Percentiles rank a stretch among this genome's conserved stretches.
Conservation (phyloP, 2,797 vertebrate genomes). For the Heteromormyrus szaboi region DNA sequence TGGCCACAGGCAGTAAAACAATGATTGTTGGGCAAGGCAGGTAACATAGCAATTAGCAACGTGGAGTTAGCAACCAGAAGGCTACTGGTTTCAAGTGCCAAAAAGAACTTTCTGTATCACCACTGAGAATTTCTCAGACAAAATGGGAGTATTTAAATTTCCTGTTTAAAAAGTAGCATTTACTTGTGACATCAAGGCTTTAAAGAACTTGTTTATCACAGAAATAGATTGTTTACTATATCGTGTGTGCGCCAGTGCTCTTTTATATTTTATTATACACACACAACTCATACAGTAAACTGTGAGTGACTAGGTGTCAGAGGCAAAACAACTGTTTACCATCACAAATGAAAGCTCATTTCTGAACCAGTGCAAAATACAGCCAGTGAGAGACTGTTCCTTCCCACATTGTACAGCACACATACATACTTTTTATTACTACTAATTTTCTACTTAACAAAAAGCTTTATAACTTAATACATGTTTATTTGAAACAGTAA, state of each 20-base stretch:
- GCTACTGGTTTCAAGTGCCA: background rate
- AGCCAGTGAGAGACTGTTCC: background rate
- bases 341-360: background rate
- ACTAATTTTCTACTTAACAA: background rate
- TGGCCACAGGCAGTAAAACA: background rate
- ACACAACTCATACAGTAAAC: background rate
- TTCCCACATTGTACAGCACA: background rate
- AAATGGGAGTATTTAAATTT: background rate
- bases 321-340: background rate
- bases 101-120: background rate
- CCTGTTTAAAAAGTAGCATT: background rate
- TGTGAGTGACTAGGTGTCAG: background rate
- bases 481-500: background rate
- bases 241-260: background rate
- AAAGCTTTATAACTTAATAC: background rate
- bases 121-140: background rate
- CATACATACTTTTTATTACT: background rate
- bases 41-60: background rate
- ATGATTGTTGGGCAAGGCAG: background rate
- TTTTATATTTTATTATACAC: background rate
- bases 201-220: background rate
- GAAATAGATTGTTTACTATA: background rate
- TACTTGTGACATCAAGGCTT: background rate
- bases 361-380: background rate
- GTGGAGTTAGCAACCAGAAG: background rate